Evolutionary conservation across 1,140 invertebrate genomes (phyloP).

Genomic region (Cyclina sinensis): DNA sequence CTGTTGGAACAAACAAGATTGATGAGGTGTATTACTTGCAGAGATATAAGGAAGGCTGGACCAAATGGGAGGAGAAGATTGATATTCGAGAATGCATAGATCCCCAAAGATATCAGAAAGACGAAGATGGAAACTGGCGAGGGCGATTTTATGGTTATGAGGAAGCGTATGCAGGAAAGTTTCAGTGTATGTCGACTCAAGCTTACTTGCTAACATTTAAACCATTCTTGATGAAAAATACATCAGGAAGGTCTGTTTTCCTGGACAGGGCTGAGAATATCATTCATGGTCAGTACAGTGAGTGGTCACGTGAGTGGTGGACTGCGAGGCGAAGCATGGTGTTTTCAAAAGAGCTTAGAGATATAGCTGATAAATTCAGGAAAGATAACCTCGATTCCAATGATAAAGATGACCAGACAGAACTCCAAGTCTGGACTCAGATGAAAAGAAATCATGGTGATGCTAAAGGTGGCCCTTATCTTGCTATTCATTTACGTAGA

Average conservation of each 20-base stretch:
- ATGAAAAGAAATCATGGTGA: slow-evolving; percentile 87
- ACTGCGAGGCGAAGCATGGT: slow-evolving; percentile 93
- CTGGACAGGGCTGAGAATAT: slow-evolving; percentile 68
- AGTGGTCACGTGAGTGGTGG: slow-evolving; percentile 80
- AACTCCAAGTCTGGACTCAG: slow-evolving; percentile 89
- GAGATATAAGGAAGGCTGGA: slow-evolving; percentile 95
- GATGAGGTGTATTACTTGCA: slow-evolving; percentile 94
- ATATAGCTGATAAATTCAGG: slow-evolving; percentile 92
- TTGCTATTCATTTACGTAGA: slow-evolving; percentile 94
- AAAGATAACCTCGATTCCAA: slow-evolving; percentile 90
- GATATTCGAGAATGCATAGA: slow-evolving; percentile 87
- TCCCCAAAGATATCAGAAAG: slow-evolving; percentile 72
- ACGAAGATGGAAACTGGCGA: slow-evolving; percentile 81
- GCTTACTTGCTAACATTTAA: slow-evolving; percentile 88
- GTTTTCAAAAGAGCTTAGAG: slow-evolving; percentile 91
- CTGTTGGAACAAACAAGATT: slow-evolving; percentile 87
- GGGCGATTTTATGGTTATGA: slow-evolving; percentile 90
- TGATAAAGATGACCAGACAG: slow-evolving; percentile 89
- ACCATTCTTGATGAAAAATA: slow-evolving; percentile 82
- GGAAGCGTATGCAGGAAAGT: slow-evolving; percentile 89
- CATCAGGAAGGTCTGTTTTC: slow-evolving; percentile 71
- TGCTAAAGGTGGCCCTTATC: slow-evolving; percentile 91
- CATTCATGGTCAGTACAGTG: slow-evolving; percentile 78
- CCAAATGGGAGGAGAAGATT: slow-evolving; percentile 93
- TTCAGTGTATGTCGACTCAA: slow-evolving; percentile 92